A percentile compares a stretch with the other conserved stretches of the same genome.
Evolutionary conservation across 2,888 invertebrate species (phyloP).

Genomic region (Saturnia pavonia): DNA sequence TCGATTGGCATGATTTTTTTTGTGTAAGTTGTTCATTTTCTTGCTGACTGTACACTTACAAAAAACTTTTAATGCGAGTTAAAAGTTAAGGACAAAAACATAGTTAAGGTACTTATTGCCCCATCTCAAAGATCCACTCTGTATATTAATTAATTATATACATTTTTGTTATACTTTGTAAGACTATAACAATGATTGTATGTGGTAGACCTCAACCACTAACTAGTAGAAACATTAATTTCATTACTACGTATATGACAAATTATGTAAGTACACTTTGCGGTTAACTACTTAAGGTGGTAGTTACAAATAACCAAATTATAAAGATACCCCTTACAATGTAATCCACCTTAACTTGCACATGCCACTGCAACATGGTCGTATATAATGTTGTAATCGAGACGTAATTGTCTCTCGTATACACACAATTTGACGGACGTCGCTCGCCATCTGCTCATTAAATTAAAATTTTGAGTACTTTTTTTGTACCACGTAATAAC

Average conservation of each 20-base stretch:
- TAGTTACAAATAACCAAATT: background rate
- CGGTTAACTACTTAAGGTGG: slow-evolving; percentile 9
- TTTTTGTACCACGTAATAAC: slow-evolving; percentile 21
- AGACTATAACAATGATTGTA: background rate
- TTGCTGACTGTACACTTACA: too few species aligned
- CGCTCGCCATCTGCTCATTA: slow-evolving; percentile 19
- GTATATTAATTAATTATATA: too few species aligned
- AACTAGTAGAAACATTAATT: background rate
- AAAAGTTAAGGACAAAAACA: too few species aligned
- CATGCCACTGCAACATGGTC: background rate
- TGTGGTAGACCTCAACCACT: background rate
- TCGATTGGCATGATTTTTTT: too few species aligned
- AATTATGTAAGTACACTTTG: slow-evolving; percentile 14
- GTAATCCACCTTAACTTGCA: background rate
- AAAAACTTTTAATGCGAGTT: too few species aligned
- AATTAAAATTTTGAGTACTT: slow-evolving; percentile 20
- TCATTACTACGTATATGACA: slow-evolving; percentile 9
- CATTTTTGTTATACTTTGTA: too few species aligned
- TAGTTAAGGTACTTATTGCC: too few species aligned
- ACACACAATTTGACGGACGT: slow-evolving; percentile 12
- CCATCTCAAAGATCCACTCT: too few species aligned
- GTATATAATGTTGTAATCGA: slow-evolving; percentile 15
- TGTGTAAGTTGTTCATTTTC: too few species aligned
- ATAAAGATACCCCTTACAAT: background rate
- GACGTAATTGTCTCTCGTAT: slow-evolving; percentile 18